These are phyloP conservation scores for Conops quadrifasciatus DNA, from an alignment of 2,888 invertebrate genomes.

Conservation along the genomic window DNA sequence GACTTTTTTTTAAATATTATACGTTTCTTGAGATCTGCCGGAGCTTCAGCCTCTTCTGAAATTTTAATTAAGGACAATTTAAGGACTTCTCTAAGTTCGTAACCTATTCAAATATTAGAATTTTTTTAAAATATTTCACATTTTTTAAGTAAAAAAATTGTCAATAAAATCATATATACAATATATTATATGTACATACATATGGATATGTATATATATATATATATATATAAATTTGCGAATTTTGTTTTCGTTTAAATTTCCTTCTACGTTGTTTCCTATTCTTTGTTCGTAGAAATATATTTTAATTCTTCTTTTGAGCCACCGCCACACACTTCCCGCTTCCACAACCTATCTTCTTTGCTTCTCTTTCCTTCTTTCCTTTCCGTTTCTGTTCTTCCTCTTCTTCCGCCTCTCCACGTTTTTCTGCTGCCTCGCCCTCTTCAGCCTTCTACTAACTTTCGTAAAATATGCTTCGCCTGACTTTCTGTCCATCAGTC, in stretches of 20 bases:
- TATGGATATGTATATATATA: neutral
- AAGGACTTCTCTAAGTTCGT: neutral
- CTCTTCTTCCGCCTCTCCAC: slow-evolving; percentile 34
- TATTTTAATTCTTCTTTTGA: slow-evolving; percentile 30
- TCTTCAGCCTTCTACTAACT: slow-evolving; percentile 30
- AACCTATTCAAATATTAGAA: too few species aligned
- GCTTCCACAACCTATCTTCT: slow-evolving; percentile 41
- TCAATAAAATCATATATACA: slow-evolving; percentile 5
- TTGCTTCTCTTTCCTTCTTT: slow-evolving; percentile 32
- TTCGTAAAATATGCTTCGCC: slow-evolving; percentile 45
- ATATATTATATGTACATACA: neutral
- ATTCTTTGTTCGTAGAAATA: slow-evolving; percentile 33
- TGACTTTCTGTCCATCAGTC: slow-evolving; percentile 31
- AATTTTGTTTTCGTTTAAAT: slow-evolving; percentile 18
- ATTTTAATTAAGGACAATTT: slow-evolving; percentile 43
- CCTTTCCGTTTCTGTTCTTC: slow-evolving; percentile 1
- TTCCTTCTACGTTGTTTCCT: slow-evolving; percentile 18
- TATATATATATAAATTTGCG: slow-evolving; percentile 18
- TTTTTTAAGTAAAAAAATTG: neutral
- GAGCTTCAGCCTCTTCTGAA: slow-evolving; percentile 69
- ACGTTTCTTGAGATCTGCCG: slow-evolving; percentile 71
- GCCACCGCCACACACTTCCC: slow-evolving; percentile 27
- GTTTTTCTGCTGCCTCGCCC: neutral
- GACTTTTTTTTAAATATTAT: slow-evolving; percentile 67
- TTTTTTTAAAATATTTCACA: neutral